Evolutionary conservation across 1,140 invertebrate genomes (phyloP), one percentile per base, ranked within the genome.

Genomic region (Drosophila biarmipes): DNA sequence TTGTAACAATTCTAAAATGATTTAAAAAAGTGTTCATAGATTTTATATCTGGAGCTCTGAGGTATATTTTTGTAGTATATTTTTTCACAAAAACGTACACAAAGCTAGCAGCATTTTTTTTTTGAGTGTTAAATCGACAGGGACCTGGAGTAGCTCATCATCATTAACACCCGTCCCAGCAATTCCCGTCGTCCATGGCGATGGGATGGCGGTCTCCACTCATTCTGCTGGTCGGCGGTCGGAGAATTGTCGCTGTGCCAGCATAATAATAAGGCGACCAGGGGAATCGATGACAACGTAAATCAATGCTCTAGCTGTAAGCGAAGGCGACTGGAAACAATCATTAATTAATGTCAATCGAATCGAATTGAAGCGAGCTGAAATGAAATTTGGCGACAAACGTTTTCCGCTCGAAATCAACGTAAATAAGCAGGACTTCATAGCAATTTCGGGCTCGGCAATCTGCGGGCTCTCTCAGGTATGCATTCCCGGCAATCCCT

Each of bases 301-400:
- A 87, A 89, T 87, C 82, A 87, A 89, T 72, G 82, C 78, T 64
- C 40, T 73, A 49, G 82, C 55, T 68, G 52, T 69, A 57, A 62
- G 31, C 69, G 67, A 77, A 62, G 73, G 62, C 52, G 71, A 67
- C 58, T 82, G 77, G 82, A 82, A 87, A 87, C 84, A 87, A 87
- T 87, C 82, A 87, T 87, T 87, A 87, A 87, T 87, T 87, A 87
- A 87, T 87, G 82, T 82, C 82, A 87, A 89, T 89, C 84, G 82
- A 86, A 87, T 78, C 61, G 81, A 86, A 86, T 67, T 34, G 62
- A 81, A 71, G 69, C 78, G 78, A 87, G 71, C 66, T 56, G 74
- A 82, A 87, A 87, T 89, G 78, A 87, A 87, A 89, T 87, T 87
- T 87, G 86, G 84, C 82, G 78, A 87, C 82, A 89, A 87, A 87